Conservation (phyloP, 1,140 invertebrate genomes). For the Chlorops oryzae region DNA sequence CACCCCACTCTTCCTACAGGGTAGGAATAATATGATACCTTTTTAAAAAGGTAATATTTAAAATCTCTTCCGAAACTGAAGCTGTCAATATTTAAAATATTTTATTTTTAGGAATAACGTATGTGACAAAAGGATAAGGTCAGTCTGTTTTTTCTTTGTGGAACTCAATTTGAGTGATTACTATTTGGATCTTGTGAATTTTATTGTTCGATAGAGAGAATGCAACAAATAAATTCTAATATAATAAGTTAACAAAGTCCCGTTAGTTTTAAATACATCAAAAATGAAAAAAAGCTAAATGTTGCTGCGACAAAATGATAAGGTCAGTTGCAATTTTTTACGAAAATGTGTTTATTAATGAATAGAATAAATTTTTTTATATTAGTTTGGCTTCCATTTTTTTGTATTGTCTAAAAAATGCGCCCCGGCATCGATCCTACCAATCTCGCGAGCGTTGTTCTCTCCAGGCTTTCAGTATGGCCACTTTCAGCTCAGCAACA, state of each 20-base stretch:
- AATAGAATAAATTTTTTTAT: not conserved
- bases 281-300: no score
- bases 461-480: conserved; percentile 7
- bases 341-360: conserved; percentile 6
- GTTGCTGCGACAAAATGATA: no score
- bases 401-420: conserved; percentile 1
- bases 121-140: no score
- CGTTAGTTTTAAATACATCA: no score
- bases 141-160: no score
- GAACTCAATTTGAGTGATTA: conserved; percentile 16
- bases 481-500: conserved; percentile 9
- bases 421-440: not conserved
- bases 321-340: not conserved
- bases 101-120: no score
- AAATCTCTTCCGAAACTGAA: no score
- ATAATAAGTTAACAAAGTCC: not conserved
- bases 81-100: no score
- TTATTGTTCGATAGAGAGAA: conserved; percentile 79
- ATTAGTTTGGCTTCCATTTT: not conserved
- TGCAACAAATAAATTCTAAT: conserved; percentile 68
- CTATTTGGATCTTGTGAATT: conserved; percentile 62
- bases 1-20: no score
- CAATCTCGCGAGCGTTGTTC: not conserved
- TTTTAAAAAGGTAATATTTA: no score
- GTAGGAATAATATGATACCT: no score